Conservation (phyloP, 1,140 invertebrate species). For the Helicorthomorpha holstii region DNA sequence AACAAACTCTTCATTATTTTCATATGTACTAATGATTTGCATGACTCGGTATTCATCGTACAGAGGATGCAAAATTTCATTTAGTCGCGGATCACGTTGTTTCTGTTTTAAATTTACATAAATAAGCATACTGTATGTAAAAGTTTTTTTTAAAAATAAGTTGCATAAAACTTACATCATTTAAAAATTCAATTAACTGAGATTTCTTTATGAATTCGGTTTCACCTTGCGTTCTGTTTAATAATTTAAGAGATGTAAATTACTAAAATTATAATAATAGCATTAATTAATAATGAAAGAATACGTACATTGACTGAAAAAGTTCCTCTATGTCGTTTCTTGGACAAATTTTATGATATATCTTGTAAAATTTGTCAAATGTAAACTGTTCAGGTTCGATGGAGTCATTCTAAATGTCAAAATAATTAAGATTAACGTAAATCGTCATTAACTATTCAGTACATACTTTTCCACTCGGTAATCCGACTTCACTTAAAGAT, state of each 20-base stretch:
- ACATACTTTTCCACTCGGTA: constrained; percentile 83
- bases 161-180: constrained; percentile 44
- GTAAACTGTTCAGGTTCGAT: constrained; percentile 91
- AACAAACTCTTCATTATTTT: constrained; percentile 62
- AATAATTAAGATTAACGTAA: not conserved
- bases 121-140: not conserved
- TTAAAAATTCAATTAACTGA: constrained; percentile 86
- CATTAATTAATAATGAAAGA: too few relatives aligned
- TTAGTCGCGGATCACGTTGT: constrained; percentile 92
- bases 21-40: constrained; percentile 89
- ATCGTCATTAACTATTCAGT: constrained; percentile 5
- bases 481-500: constrained; percentile 76
- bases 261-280: too few relatives aligned
- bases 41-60: constrained; percentile 86
- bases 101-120: constrained; percentile 32
- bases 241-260: too few relatives aligned
- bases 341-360: constrained; percentile 98
- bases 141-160: constrained; percentile 8
- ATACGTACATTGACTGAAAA: constrained; percentile 85
- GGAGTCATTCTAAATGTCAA: constrained; percentile 53
- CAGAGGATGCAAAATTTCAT: constrained; percentile 96
- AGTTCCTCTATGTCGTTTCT: constrained; percentile 97
- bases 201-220: constrained; percentile 66
- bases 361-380: constrained; percentile 95
- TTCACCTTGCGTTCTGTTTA: constrained; percentile 67